Evolutionary conservation across 2,113 vertebrate genomes (phyloP).

Genomic region (Atherinomorus stipes): DNA sequence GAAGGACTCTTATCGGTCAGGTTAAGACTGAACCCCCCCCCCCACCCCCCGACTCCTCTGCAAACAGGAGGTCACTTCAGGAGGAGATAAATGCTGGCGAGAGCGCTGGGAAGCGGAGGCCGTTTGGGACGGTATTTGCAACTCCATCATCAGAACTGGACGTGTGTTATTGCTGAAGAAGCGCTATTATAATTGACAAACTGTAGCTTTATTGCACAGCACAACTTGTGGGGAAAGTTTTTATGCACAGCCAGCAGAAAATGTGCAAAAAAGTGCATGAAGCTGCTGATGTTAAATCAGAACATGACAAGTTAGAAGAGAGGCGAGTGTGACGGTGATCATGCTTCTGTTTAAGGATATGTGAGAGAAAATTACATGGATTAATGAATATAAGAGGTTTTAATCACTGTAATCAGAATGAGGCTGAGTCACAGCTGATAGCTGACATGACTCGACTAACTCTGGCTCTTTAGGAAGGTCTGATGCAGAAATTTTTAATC

Average conservation of each 20-base stretch:
- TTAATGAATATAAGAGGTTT: too few species aligned
- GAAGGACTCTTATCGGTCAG: not conserved
- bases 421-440: too few species aligned
- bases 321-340: not conserved
- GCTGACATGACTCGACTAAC: too few species aligned
- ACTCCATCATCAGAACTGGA: slow-evolving; percentile 47
- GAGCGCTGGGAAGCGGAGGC: not conserved
- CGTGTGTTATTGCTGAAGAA: slow-evolving; percentile 53
- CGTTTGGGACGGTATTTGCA: slow-evolving; percentile 17
- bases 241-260: slow-evolving; percentile 44
- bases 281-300: slow-evolving; percentile 24
- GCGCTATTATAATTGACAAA: slow-evolving; percentile 40
- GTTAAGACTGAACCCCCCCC: not conserved
- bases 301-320: not conserved
- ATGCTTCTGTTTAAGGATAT: too few species aligned
- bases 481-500: too few species aligned
- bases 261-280: not conserved
- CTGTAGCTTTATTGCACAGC: slow-evolving; percentile 12
- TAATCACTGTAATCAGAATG: too few species aligned
- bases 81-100: not conserved
- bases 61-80: slow-evolving; percentile 8
- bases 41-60: not conserved
- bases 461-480: too few species aligned
- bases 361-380: too few species aligned
- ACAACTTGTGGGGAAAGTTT: slow-evolving; percentile 17